These are phyloP conservation scores for Stichopus chloronotus DNA, from an alignment of 35 echinoderm and acorn worm genomes.

Conservation along the genomic window DNA sequence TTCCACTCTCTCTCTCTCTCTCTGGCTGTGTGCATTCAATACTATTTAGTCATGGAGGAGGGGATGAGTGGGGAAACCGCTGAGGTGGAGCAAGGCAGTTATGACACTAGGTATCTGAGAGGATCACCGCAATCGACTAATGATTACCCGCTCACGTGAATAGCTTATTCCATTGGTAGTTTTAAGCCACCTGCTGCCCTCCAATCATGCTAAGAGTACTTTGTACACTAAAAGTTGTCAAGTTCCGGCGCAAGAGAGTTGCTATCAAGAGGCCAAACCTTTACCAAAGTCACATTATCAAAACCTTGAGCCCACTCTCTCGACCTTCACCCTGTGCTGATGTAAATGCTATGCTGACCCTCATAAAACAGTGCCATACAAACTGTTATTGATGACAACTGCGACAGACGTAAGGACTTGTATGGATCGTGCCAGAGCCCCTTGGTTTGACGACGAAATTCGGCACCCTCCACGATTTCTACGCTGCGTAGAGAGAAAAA, in stretches of 20 bases:
- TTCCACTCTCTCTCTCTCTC: too few species aligned
- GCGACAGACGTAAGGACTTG: background rate
- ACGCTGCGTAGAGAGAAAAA: conserved; percentile 28
- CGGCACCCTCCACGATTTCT: background rate
- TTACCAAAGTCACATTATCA: background rate
- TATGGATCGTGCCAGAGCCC: background rate
- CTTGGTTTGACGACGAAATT: conserved; percentile 13
- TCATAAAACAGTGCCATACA: background rate
- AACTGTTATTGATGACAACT: background rate
- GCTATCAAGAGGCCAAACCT: background rate
- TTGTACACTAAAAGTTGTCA: conserved; percentile 6
- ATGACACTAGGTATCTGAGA: too few species aligned
- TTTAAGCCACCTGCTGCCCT: conserved; percentile 22
- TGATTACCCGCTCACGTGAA: conserved; percentile 9
- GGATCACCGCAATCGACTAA: too few species aligned
- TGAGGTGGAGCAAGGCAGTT: too few species aligned
- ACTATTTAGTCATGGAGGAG: too few species aligned
- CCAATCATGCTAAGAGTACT: conserved; percentile 42
- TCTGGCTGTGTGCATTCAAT: too few species aligned
- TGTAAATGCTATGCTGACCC: conserved; percentile 10
- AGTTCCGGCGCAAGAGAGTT: background rate
- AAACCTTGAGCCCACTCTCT: conserved; percentile 1
- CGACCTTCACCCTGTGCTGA: background rate
- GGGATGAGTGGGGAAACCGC: too few species aligned
- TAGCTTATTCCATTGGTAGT: conserved; percentile 4